Conservation (phyloP, 2,797 vertebrate species). For the Alauda arvensis region DNA sequence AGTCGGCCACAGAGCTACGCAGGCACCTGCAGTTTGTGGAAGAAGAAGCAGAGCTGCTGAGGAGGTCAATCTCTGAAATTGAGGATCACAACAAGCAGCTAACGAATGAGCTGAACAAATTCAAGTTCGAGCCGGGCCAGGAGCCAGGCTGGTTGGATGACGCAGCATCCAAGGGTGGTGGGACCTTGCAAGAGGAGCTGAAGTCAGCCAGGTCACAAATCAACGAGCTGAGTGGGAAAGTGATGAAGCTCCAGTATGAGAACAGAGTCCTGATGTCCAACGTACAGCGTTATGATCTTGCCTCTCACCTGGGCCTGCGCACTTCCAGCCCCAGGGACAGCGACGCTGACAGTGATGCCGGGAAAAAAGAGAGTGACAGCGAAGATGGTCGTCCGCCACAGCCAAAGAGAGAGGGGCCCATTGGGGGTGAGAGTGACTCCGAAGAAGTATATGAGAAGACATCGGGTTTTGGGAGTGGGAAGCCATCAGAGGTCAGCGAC, state of each 20-base stretch:
- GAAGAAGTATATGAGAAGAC: slow-evolving; percentile 92
- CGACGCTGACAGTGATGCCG: slow-evolving; percentile 84
- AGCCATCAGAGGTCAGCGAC: slow-evolving; percentile 81
- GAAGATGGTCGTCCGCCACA: slow-evolving; percentile 83
- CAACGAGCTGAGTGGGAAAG: slow-evolving; percentile 90
- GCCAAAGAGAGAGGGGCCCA: slow-evolving; percentile 92
- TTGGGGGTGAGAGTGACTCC: slow-evolving; percentile 94
- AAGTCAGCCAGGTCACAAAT: slow-evolving; percentile 89
- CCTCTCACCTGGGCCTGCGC: slow-evolving; percentile 82
- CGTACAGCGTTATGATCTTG: slow-evolving; percentile 89
- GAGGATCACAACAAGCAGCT: slow-evolving; percentile 96
- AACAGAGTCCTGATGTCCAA: slow-evolving; percentile 93
- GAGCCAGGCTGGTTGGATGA: slow-evolving; percentile 71
- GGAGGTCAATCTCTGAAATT: slow-evolving; percentile 92
- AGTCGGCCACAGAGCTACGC: slow-evolving; percentile 88
- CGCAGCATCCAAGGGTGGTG: slow-evolving; percentile 14
- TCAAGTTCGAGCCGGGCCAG: slow-evolving; percentile 86
- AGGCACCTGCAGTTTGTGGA: slow-evolving; percentile 97
- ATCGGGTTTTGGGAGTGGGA: slow-evolving; percentile 86
- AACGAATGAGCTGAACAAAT: slow-evolving; percentile 90
- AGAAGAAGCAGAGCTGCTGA: slow-evolving; percentile 92
- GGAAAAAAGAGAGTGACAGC: slow-evolving; percentile 84
- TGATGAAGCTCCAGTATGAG: slow-evolving; percentile 96
- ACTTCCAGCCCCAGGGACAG: slow-evolving; percentile 87
- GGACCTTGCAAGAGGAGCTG: slow-evolving; percentile 87